Conservation (phyloP, 2,888 invertebrate genomes). For the Quadroppia sp. region DNA sequence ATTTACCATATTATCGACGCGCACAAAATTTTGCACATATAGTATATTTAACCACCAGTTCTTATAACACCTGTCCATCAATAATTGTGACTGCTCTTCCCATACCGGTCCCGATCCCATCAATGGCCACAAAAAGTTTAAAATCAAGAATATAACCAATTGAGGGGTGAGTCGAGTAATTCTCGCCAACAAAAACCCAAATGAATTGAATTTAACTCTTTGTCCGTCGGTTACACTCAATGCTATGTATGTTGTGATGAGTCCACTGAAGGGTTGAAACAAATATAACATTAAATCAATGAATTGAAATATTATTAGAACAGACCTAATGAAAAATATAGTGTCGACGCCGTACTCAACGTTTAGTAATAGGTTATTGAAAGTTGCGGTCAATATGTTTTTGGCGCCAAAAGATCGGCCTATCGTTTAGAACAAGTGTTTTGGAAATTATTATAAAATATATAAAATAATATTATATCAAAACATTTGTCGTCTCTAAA, state of each 20-base stretch:
- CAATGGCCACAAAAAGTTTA: constrained; percentile 35
- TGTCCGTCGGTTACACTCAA: constrained; percentile 32
- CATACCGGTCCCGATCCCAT: constrained; percentile 41
- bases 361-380: constrained; percentile 51
- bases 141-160: constrained; percentile 10
- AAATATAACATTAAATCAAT: background rate
- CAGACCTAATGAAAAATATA: constrained; percentile 52
- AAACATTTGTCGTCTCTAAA: too few species aligned
- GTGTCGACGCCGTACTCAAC: constrained; percentile 52
- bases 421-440: background rate
- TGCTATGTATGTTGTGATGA: constrained; percentile 43
- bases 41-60: constrained; percentile 44
- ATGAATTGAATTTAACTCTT: background rate
- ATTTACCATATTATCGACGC: constrained; percentile 34
- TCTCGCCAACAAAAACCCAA: constrained; percentile 36
- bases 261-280: constrained; percentile 17
- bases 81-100: background rate
- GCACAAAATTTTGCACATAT: constrained; percentile 40
- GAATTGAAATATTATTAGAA: background rate
- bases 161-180: constrained; percentile 39
- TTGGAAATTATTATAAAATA: too few species aligned
- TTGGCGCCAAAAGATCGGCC: constrained; percentile 32
- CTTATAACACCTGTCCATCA: constrained; percentile 26
- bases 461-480: too few species aligned
- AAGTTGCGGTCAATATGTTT: constrained; percentile 24